Conservation (phyloP, 1,140 invertebrate species). For the Pissodes strobi region DNA sequence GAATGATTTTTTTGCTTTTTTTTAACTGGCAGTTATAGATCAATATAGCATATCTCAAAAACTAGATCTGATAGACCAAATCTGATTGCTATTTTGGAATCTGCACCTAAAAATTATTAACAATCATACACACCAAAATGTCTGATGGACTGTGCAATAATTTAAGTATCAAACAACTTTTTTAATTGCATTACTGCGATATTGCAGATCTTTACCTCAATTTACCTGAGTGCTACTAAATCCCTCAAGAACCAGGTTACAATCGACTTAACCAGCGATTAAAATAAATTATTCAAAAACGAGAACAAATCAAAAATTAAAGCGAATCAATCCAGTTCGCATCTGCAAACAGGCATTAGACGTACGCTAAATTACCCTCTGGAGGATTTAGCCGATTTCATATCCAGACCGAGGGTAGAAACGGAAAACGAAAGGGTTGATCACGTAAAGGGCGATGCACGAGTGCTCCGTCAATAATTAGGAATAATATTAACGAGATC, state of each 20-base stretch:
- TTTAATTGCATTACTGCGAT: too few species aligned
- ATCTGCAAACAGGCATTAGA: slow-evolving; percentile 32
- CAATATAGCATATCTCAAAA: too few species aligned
- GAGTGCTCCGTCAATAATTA: slow-evolving; percentile 28
- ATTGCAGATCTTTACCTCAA: too few species aligned
- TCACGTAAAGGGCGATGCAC: neutral
- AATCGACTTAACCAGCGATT: slow-evolving; percentile 16
- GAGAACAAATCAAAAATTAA: slow-evolving; percentile 28
- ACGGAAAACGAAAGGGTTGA: slow-evolving; percentile 26
- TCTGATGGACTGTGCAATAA: too few species aligned
- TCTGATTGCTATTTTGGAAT: too few species aligned
- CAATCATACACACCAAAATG: too few species aligned
- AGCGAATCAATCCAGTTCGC: slow-evolving; percentile 29
- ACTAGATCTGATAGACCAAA: too few species aligned
- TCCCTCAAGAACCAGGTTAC: neutral
- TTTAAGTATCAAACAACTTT: too few species aligned
- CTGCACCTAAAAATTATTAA: too few species aligned
- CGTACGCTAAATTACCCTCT: slow-evolving; percentile 36
- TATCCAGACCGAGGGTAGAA: neutral
- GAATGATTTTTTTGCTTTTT: too few species aligned
- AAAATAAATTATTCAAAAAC: slow-evolving; percentile 29
- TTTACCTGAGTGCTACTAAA: neutral
- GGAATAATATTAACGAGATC: slow-evolving; percentile 19
- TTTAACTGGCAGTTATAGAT: too few species aligned
- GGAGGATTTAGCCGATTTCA: slow-evolving; percentile 19